These are phyloP conservation scores for Platerodrilus igneus DNA, from an alignment of 2,888 invertebrate genomes.

Conservation along the genomic window DNA sequence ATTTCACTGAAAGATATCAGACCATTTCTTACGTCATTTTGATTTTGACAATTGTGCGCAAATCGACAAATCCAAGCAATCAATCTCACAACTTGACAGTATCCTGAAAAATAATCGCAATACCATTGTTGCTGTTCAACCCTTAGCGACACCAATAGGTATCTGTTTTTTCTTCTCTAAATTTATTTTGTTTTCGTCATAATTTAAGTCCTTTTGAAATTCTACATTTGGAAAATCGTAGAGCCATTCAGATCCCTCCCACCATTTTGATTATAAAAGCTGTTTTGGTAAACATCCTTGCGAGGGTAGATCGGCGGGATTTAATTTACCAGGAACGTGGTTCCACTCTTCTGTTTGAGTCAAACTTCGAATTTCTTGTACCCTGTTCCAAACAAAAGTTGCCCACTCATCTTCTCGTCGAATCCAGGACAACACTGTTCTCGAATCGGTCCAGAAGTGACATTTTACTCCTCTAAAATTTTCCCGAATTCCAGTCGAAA, in stretches of 20 bases:
- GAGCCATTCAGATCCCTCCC: conserved; percentile 36
- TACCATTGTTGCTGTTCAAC: no score
- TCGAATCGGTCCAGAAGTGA: conserved; percentile 28
- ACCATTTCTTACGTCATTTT: no score
- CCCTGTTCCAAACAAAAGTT: conserved; percentile 31
- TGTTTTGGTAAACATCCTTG: conserved; percentile 30
- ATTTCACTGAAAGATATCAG: no score
- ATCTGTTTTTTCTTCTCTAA: no score
- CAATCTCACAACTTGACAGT: no score
- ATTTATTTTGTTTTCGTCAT: no score
- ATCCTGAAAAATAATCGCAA: no score
- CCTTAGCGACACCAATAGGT: no score
- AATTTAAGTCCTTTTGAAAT: no score
- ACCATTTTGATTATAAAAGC: conserved; percentile 33
- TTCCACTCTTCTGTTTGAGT: conserved; percentile 26
- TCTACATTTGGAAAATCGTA: conserved; percentile 13
- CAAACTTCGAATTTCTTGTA: conserved; percentile 30
- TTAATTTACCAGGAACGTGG: conserved; percentile 33
- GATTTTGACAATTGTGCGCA: no score
- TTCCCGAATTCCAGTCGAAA: neutral
- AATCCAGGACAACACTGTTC: conserved; percentile 32
- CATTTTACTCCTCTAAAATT: neutral
- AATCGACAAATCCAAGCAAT: no score
- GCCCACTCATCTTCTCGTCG: conserved; percentile 25
- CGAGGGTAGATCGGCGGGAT: conserved; percentile 36